These are phyloP conservation scores for Menidia menidia DNA, from an alignment of 2,797 vertebrate species.

Conservation along the genomic window DNA sequence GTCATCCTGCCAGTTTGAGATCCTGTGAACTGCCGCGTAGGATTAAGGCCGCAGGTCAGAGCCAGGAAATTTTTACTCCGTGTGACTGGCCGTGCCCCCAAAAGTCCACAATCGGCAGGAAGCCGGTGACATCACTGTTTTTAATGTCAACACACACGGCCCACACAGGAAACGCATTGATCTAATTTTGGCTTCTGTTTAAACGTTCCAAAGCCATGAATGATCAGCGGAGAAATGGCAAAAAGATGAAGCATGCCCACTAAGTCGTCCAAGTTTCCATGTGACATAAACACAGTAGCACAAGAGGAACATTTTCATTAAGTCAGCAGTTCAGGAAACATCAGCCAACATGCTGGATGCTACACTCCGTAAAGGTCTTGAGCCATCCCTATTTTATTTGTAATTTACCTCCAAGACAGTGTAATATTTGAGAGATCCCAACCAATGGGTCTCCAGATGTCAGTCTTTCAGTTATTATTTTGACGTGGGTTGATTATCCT, in stretches of 20 bases:
- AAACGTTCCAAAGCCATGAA: conserved; percentile 58
- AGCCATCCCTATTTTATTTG: neutral
- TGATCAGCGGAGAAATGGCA: conserved; percentile 35
- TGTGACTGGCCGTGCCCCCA: conserved; percentile 39
- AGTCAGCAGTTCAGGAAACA: neutral
- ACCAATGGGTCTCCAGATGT: neutral
- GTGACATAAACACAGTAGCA: conserved; percentile 1
- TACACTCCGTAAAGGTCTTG: neutral
- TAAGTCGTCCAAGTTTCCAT: conserved; percentile 5
- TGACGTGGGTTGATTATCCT: neutral
- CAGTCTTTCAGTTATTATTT: neutral
- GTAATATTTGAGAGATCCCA: neutral
- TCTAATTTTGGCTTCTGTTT: conserved; percentile 70
- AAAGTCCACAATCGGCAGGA: conserved; percentile 69
- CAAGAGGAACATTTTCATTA: neutral
- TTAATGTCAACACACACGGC: conserved; percentile 65
- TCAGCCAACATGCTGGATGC: neutral
- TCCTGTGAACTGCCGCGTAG: conserved; percentile 5
- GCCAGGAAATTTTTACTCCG: conserved; percentile 49
- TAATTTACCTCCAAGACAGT: neutral
- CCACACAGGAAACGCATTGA: conserved; percentile 67
- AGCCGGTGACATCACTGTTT: conserved; percentile 77
- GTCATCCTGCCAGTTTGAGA: conserved; percentile 2
- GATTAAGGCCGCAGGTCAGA: neutral
- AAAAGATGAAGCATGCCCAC: neutral